Percentiles rank a stretch among this genome's conserved stretches.
phyloP scores from a whole-genome alignment of 2,888 invertebrate species.

The Tortricodes alternella region DNA sequence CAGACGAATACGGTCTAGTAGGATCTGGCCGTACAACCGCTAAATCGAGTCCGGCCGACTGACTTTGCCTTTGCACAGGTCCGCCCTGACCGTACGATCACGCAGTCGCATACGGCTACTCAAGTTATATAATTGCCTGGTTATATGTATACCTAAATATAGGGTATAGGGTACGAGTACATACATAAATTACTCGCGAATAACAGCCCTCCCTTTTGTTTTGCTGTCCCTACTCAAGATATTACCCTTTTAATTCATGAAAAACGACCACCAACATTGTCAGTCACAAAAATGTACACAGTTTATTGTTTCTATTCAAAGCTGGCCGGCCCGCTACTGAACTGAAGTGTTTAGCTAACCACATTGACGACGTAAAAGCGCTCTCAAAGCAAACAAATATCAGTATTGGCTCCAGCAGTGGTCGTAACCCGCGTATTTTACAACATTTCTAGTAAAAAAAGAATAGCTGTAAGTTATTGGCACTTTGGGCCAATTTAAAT shows the following conservation, averaged over 20 bases:
- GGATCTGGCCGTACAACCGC: too few species aligned
- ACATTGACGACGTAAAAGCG: conserved; percentile 21
- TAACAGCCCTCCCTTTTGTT: too few species aligned
- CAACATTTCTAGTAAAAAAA: background rate
- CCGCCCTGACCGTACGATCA: too few species aligned
- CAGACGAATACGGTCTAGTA: too few species aligned
- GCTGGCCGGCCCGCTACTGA: conserved; percentile 17
- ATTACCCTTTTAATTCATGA: too few species aligned
- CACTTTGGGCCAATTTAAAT: background rate
- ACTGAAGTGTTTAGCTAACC: conserved; percentile 25
- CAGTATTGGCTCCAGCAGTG: conserved; percentile 7
- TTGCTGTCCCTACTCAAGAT: background rate
- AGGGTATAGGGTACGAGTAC: too few species aligned
- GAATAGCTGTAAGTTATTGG: background rate
- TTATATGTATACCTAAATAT: too few species aligned
- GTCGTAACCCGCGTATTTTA: conserved; percentile 6
- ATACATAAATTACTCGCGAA: too few species aligned
- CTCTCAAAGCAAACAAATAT: conserved; percentile 22
- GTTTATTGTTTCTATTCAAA: conserved; percentile 25
- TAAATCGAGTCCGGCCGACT: too few species aligned
- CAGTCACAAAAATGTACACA: conserved; percentile 13
- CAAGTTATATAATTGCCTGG: too few species aligned
- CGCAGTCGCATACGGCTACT: too few species aligned
- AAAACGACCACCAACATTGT: conserved; percentile 24
- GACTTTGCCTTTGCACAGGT: too few species aligned